These are phyloP conservation scores for Zygothrica quintamaculata DNA, from an alignment of 2,888 invertebrate species.

Conservation along the genomic window DNA sequence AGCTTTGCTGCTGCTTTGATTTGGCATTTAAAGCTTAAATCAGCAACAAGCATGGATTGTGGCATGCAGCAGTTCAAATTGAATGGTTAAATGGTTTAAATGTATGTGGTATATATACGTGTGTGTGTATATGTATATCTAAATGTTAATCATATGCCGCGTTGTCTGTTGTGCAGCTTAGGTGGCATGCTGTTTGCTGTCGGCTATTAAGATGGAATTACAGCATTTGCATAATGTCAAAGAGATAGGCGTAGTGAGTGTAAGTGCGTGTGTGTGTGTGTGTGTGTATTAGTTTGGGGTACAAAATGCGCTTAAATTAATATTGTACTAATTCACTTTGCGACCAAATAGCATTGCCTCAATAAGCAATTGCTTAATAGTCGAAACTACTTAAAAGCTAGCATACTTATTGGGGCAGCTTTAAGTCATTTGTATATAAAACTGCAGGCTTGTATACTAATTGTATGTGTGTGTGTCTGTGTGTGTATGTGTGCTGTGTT, in stretches of 20 bases:
- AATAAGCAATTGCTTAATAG: too few relatives aligned
- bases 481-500: too few relatives aligned
- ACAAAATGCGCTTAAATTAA: too few relatives aligned
- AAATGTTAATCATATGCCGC: constrained; percentile 58
- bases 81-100: constrained; percentile 28
- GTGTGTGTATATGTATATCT: constrained; percentile 6
- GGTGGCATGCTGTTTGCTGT: constrained; percentile 13
- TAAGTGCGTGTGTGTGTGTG: too few relatives aligned
- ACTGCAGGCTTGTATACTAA: too few relatives aligned
- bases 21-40: constrained; percentile 70
- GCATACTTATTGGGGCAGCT: too few relatives aligned
- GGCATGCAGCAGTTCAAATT: constrained; percentile 33
- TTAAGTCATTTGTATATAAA: too few relatives aligned
- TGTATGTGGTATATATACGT: not conserved
- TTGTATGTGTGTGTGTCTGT: too few relatives aligned
- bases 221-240: constrained; percentile 34
- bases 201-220: constrained; percentile 36
- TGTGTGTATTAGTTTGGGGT: not conserved
- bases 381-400: too few relatives aligned
- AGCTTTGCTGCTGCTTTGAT: constrained; percentile 61
- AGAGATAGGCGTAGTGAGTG: not conserved
- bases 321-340: too few relatives aligned
- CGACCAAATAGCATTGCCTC: too few relatives aligned
- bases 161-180: constrained; percentile 9
- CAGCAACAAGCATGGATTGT: constrained; percentile 49